A percentile compares a stretch with the other conserved stretches of the same genome.
These are phyloP conservation scores for Onthophagus sagittarius DNA, from an alignment of 2,888 invertebrate species.

Conservation along the genomic window DNA sequence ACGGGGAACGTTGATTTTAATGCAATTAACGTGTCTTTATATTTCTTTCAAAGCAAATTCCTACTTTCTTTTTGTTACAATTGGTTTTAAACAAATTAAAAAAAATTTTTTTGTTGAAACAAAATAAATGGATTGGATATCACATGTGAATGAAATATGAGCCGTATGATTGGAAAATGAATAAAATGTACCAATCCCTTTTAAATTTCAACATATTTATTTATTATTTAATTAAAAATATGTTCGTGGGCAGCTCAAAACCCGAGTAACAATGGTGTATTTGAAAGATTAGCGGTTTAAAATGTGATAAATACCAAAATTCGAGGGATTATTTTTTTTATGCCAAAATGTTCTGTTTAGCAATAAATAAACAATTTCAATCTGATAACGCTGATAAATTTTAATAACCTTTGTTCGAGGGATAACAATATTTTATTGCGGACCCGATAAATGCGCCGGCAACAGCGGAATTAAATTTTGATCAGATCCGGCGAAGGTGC, in stretches of 20 bases:
- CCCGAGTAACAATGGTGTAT: no score
- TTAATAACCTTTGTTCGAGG: background rate
- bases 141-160: no score
- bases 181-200: no score
- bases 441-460: background rate
- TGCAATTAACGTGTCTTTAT: background rate
- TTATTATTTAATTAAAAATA: no score
- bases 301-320: background rate
- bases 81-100: no score
- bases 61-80: no score
- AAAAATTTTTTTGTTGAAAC: no score
- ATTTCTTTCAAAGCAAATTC: background rate
- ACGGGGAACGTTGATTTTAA: background rate
- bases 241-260: no score
- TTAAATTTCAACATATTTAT: no score
- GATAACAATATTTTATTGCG: background rate
- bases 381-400: background rate
- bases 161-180: no score
- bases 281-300: background rate
- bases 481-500: background rate
- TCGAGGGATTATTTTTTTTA: background rate
- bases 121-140: no score
- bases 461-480: background rate
- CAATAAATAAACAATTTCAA: background rate
- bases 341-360: background rate